Conservation (phyloP, 2,113 vertebrate genomes). For the Gnathonemus longibarbis region DNA sequence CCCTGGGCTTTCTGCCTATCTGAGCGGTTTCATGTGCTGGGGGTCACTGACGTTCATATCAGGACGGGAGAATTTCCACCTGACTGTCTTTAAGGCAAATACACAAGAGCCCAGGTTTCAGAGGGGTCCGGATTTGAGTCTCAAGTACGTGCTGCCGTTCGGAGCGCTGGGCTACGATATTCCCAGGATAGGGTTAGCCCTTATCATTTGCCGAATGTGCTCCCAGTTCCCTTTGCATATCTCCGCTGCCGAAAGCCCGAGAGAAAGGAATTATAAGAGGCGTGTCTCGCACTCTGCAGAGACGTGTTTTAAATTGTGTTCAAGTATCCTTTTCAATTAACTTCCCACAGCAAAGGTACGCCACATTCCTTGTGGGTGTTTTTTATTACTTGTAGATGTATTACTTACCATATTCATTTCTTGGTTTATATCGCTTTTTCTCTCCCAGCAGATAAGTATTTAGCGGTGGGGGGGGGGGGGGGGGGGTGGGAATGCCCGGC, state of each 20-base stretch:
- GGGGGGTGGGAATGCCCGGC: neutral
- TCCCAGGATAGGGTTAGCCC: neutral
- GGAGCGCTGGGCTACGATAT: neutral
- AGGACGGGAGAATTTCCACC: constrained; percentile 2
- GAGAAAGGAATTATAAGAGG: neutral
- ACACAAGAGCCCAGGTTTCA: neutral
- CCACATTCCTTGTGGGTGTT: constrained; percentile 6
- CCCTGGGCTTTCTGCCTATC: neutral
- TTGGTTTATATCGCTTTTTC: neutral
- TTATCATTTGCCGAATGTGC: neutral
- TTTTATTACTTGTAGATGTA: neutral
- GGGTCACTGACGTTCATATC: neutral
- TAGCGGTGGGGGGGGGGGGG: neutral
- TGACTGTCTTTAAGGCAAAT: constrained; percentile 14
- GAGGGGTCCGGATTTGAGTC: neutral
- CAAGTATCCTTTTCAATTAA: constrained; percentile 11
- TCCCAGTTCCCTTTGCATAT: neutral
- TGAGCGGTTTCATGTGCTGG: neutral
- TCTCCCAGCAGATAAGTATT: neutral
- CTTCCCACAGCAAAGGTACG: neutral
- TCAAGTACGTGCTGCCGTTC: neutral
- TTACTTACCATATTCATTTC: constrained; percentile 9
- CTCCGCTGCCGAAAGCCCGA: neutral
- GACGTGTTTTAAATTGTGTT: constrained; percentile 5
- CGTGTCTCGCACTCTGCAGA: neutral